Evolutionary conservation across 1,140 invertebrate species (phyloP), one percentile per base, ranked within the genome.

Genomic region (Drosophila sproati): DNA sequence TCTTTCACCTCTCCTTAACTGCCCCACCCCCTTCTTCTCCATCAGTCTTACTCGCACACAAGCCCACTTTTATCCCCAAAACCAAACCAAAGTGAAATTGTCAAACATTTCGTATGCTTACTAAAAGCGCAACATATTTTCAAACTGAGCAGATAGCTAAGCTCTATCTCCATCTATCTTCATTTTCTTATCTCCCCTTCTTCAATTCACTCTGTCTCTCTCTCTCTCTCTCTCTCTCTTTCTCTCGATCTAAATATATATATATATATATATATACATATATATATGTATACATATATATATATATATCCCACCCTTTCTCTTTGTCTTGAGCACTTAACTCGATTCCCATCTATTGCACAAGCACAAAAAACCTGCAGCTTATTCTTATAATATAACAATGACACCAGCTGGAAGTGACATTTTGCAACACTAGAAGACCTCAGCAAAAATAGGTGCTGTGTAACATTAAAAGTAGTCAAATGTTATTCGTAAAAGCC

Each of bases 311-410:
- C 34, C 32, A 35, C 31, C 6, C 32, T 62, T 20, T 54, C 35
- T 61, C 47, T 68, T 57, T 69, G 48, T 62, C 48, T 52, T 35
- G 39, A 47, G 70, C 70, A 73, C 70, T 52, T 35, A 34, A 60
- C 55, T 60, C 47, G 39, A 73, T 41, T 72, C 55, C 70, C 54
- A 60, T 67, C 70, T 59, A n/a, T 39, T 73, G 55, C 63, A 73
- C 70, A 52, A 60, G 63, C 63, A 73, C 63, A 48, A 8, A 60
- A 60, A 37, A 59, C 28, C 31, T 39, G 29, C 4, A 48, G 39
- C 31, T 12, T 67, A 7, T 10, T 48, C 12, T 35, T 37, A 31
- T 51, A 37, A 59, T 29, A 3, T n/a, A 28, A 7, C 34, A 50
- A 66, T 48, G 54, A 50, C 45, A 45, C 34, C 29, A 68, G 64